Evolutionary conservation across 2,888 invertebrate species (phyloP).

Genomic region (Conomelus anceps): DNA sequence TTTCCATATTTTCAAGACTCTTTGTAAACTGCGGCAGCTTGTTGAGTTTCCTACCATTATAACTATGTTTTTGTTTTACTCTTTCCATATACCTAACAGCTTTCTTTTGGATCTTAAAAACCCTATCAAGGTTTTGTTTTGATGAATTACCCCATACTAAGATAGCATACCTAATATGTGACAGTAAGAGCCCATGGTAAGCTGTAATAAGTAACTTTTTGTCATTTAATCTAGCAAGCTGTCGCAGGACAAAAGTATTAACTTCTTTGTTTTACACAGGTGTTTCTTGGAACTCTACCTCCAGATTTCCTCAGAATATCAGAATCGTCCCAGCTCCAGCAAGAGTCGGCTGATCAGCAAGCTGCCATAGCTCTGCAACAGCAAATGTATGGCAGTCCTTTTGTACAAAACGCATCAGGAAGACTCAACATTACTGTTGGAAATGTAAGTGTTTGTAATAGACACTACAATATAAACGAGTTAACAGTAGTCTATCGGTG

Average conservation of each 20-base stretch:
- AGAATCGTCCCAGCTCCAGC: constrained; percentile 52
- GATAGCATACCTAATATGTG: too few species aligned
- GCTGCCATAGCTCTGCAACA: constrained; percentile 67
- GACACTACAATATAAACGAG: neutral
- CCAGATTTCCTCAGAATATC: constrained; percentile 62
- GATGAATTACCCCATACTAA: too few species aligned
- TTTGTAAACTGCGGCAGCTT: too few species aligned
- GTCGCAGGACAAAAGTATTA: constrained; percentile 26
- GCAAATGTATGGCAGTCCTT: constrained; percentile 46
- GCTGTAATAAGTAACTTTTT: too few species aligned
- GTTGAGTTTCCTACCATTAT: too few species aligned
- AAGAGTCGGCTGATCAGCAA: constrained; percentile 70
- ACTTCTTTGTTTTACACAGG: constrained; percentile 44
- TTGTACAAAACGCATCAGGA: constrained; percentile 52
- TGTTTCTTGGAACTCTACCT: constrained; percentile 72
- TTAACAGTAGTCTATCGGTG: too few species aligned
- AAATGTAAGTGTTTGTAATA: constrained; percentile 47
- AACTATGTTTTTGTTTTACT: too few species aligned
- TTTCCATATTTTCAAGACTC: too few species aligned
- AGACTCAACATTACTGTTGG: constrained; percentile 77
- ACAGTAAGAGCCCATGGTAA: too few species aligned
- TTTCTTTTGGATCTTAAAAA: too few species aligned
- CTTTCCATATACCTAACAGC: too few species aligned
- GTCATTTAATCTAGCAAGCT: neutral
- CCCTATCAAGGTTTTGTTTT: too few species aligned